Evolutionary conservation across 1,140 invertebrate genomes (phyloP), one percentile per base, ranked within the genome.

Genomic region (Lordiphosa stackelbergi): DNA sequence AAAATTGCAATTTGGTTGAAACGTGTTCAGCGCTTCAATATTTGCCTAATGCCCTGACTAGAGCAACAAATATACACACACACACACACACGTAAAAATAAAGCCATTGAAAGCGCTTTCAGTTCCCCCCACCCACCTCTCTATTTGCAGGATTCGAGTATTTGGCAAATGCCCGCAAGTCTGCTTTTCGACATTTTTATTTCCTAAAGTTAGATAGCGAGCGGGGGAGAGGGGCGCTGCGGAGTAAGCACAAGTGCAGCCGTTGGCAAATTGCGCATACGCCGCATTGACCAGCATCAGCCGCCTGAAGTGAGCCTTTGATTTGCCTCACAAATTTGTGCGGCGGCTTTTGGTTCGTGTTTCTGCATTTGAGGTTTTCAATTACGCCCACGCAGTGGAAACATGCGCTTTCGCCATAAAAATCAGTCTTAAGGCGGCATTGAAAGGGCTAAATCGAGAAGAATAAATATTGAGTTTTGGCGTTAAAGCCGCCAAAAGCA

Each of bases 381-480:
- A 83, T 81, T 81, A 81, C 77, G 75, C 77, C 72, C 75, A 69
- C 71, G 49, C 28, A 8, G 28, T 61, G 62, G 28, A 53, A 13
- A 55, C n/a, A 41, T 68, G 72, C 69, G 73, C 69, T 72, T 54
- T 45, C 47, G 60, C 63, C 77, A 83, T 83, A 83, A 81, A 81
- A 81, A 72, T 81, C 59, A 66, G 57, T 46, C 43, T 70, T 62
- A 73, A 78, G 69, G 73, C 69, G 77, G 72, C 71, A 51, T 61
- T 28, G 10, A 24, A 59, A 63, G 13, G 58, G 63, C 55, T 58
- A 42, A 81, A 68, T 75, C 78, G 55, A 81, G 71, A 75, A 61
- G 71, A 83, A 75, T 83, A 81, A 81, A 81, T 83, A 81, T 81
- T 75, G 71, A 83, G 71, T 75, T 74, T 81, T 75, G 73, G 53